Evolutionary conservation across 2,888 invertebrate genomes (phyloP).

Genomic region (Xanthorhoe designata): DNA sequence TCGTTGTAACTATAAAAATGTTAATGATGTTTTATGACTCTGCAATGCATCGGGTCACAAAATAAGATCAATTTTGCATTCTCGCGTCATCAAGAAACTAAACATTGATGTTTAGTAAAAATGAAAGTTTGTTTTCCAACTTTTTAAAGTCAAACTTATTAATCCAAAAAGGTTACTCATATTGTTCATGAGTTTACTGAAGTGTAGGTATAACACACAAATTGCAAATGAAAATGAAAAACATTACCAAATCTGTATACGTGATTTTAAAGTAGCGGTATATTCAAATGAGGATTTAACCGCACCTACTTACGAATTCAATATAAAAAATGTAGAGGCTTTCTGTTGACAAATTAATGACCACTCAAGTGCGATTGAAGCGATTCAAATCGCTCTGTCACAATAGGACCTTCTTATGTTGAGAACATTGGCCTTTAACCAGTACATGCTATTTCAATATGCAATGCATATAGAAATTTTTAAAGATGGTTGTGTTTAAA

Average conservation of each 20-base stretch:
- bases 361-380: slow-evolving; percentile 1
- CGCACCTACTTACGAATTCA: background rate
- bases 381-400: slow-evolving; percentile 15
- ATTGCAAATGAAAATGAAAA: slow-evolving; percentile 12
- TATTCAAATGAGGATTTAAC: background rate
- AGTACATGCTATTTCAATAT: background rate
- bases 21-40: too few species aligned
- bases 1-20: too few species aligned
- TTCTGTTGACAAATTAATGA: slow-evolving; percentile 6
- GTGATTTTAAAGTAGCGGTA: background rate
- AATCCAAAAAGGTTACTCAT: background rate
- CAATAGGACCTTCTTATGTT: slow-evolving; percentile 10
- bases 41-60: too few species aligned
- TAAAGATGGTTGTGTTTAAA: too few species aligned
- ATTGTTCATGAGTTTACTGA: background rate
- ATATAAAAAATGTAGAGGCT: background rate
- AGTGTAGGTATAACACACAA: background rate
- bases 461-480: background rate
- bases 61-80: too few species aligned
- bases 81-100: too few species aligned
- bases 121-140: too few species aligned
- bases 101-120: too few species aligned
- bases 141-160: too few species aligned
- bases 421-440: background rate
- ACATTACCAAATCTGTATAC: background rate